Conservation (phyloP, 2,797 vertebrate species). For the Acomys russatus region DNA sequence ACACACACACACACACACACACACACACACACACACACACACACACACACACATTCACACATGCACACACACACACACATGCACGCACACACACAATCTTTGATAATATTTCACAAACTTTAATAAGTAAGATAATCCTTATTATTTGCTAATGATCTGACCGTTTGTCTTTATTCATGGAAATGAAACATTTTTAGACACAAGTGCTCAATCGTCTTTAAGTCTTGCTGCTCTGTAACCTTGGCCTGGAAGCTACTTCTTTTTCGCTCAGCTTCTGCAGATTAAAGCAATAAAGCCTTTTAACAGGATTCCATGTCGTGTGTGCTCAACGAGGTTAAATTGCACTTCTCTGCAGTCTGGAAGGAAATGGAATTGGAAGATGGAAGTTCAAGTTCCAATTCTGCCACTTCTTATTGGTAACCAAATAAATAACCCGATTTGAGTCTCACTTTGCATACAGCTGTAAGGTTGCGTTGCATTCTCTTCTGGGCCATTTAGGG, state of each 20-base stretch:
- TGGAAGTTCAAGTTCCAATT: background rate
- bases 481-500: background rate
- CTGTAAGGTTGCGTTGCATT: background rate
- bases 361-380: conserved; percentile 41
- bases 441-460: background rate
- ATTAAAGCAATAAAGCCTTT: conserved; percentile 14
- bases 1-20: background rate
- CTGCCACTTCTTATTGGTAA: conserved; percentile 15
- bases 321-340: background rate
- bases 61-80: too few species aligned
- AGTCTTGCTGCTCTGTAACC: background rate
- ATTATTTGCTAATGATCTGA: conserved; percentile 1
- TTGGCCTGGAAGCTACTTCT: background rate
- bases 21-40: background rate
- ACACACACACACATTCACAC: too few species aligned
- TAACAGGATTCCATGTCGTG: background rate
- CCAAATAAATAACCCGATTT: background rate
- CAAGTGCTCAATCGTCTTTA: background rate
- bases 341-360: conserved; percentile 19
- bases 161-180: background rate
- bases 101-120: background rate
- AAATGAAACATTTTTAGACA: conserved; percentile 15
- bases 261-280: background rate
- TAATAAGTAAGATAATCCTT: background rate
- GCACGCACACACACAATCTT: background rate